A percentile compares a stretch with the other conserved stretches of the same genome.
Conservation (phyloP, 2,797 vertebrate genomes). For the Octomys mimax region DNA sequence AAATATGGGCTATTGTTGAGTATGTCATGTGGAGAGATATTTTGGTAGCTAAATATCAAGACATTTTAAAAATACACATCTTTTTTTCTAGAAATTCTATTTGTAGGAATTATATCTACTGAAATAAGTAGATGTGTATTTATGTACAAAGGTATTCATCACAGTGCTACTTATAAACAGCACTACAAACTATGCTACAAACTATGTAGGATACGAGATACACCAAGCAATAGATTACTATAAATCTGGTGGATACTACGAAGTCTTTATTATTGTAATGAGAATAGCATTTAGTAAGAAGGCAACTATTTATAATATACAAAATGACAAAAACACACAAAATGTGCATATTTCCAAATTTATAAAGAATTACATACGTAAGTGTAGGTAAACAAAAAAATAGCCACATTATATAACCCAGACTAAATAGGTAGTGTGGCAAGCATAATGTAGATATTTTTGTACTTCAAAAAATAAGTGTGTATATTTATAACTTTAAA, state of each 20-base stretch:
- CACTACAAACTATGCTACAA: background rate
- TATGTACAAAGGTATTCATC: background rate
- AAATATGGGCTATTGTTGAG: background rate
- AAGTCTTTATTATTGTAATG: conserved; percentile 47
- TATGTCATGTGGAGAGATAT: conserved; percentile 7
- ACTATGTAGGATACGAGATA: conserved; percentile 19
- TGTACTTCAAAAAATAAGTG: conserved; percentile 15
- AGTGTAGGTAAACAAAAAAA: conserved; percentile 17
- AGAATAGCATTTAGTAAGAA: conserved; percentile 61
- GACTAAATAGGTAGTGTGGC: background rate
- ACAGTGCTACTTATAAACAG: conserved; percentile 62
- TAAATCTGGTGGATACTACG: background rate
- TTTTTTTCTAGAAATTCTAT: conserved; percentile 52
- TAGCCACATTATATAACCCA: background rate
- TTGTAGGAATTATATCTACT: conserved; percentile 48
- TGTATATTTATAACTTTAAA: background rate
- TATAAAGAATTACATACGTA: background rate
- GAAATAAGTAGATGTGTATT: conserved; percentile 32
- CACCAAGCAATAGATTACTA: conserved; percentile 10
- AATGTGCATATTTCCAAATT: conserved; percentile 11
- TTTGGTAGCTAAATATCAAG: conserved; percentile 50
- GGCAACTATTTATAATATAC: conserved; percentile 33
- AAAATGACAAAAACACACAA: conserved; percentile 47
- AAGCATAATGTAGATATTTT: background rate
- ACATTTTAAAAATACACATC: conserved; percentile 34